These are phyloP conservation scores for Heliconius melpomene DNA, from an alignment of 1,140 invertebrate species.

Conservation along the genomic window DNA sequence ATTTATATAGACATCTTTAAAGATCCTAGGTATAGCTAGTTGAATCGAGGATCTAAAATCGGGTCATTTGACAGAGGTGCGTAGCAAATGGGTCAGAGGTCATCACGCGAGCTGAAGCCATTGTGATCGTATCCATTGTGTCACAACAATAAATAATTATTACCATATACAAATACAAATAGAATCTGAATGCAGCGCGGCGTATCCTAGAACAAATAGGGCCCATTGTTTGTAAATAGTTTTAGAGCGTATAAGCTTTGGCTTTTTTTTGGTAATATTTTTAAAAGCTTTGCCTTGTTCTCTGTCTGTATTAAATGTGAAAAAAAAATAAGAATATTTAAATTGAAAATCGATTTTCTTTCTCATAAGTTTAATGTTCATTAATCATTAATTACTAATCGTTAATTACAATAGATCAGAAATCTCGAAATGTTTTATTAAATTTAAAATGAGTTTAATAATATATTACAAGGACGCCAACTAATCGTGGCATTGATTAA, in stretches of 20 bases:
- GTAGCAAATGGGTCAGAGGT: constrained; percentile 60
- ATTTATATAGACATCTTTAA: neutral
- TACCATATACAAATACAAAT: constrained; percentile 47
- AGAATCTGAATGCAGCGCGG: constrained; percentile 29
- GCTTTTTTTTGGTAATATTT: constrained; percentile 7
- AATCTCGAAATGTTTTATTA: neutral
- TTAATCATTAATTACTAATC: neutral
- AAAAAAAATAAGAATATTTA: neutral
- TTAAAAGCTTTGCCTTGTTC: neutral
- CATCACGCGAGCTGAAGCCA: constrained; percentile 54
- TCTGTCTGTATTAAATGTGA: neutral
- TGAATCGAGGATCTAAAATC: constrained; percentile 9
- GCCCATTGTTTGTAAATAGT: constrained; percentile 37
- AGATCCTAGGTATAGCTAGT: neutral
- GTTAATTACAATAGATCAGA: neutral
- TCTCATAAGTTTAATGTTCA: neutral
- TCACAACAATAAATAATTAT: constrained; percentile 47
- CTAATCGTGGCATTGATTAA: constrained; percentile 20
- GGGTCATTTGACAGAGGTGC: constrained; percentile 46
- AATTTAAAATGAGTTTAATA: neutral
- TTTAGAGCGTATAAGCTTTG: constrained; percentile 24
- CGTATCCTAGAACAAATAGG: constrained; percentile 35
- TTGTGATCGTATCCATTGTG: constrained; percentile 63
- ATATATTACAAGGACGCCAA: constrained; percentile 29
- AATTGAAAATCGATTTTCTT: neutral